Base-by-base conservation (phyloP, 1,140 invertebrate species). In the Theocolax elegans region DNA sequence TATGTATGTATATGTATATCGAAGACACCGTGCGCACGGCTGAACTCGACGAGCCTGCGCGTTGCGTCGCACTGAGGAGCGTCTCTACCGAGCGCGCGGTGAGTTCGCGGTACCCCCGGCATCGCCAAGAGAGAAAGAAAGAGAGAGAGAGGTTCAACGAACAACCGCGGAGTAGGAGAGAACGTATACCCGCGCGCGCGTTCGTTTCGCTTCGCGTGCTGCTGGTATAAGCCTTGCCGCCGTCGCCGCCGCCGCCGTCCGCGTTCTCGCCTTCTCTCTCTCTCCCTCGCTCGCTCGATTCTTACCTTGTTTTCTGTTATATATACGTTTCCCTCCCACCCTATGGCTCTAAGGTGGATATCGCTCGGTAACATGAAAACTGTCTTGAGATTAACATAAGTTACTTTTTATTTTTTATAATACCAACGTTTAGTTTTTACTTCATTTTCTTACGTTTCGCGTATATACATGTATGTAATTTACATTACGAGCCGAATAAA, bases 21-120 rank as follows among this genome's bases (percentile, higher is more conserved):
- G 71, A 59, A 58, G 48, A 63, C 54, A 63, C 71, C 48, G 64
- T 56, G 66, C 62, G 40, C 69, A 49, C 54, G 70, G 49, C 64
- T 60, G 71, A 72, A 42, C 76, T 80, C 76, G 75, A 76, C 81
- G 81, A 79, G 81, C 80, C 81, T 85, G 83, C 83, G 83, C 83
- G 82, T 78, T 84, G 75, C 77, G 77, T 80, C 72, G 78, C 80
- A 84, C 83, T 84, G 81, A 83, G 67, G 67, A 74, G 67, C 59
- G 65, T 73, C 76, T 75, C 71, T 74, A 63, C 64, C 62, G 64
- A 73, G 67, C 53, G 49, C 71, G 67, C 49, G 60, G 58, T 64
- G 63, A 27, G 27, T 17, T 19, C 51, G 35, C 19, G 29, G 15
- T 12, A 54, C 10, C 4, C 10, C 4, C 4, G 10, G 31, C 10